A percentile compares a stretch with the other conserved stretches of the same genome.
These are phyloP conservation scores for Sorex araneus DNA, from an alignment of 2,113 vertebrate species.

Conservation along the genomic window DNA sequence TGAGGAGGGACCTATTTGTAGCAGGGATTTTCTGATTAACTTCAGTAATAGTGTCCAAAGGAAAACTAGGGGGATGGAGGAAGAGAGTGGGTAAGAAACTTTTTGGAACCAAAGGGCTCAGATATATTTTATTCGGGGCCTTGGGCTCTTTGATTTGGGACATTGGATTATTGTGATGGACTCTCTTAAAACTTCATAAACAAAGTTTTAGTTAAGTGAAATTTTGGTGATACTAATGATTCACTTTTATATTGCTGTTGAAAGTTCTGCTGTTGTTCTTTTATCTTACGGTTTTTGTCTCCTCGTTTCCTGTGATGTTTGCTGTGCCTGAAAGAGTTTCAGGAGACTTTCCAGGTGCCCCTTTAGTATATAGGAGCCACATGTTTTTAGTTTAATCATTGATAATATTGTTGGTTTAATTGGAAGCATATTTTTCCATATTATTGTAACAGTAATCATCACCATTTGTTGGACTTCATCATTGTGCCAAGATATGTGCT, in stretches of 20 bases:
- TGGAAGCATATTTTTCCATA: slow-evolving; percentile 53
- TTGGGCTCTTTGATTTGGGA: slow-evolving; percentile 9
- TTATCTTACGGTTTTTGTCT: background rate
- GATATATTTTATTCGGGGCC: background rate
- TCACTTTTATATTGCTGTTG: background rate
- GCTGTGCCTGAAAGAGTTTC: background rate
- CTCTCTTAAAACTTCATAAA: background rate
- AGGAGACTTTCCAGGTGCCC: background rate
- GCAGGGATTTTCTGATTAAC: slow-evolving; percentile 16
- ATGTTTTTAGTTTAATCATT: slow-evolving; percentile 52
- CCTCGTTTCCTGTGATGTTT: background rate
- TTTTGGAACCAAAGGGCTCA: background rate
- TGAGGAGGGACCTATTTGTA: background rate
- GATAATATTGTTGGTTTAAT: slow-evolving; percentile 57
- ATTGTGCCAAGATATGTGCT: slow-evolving; percentile 17
- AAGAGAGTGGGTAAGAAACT: background rate
- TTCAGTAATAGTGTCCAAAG: background rate
- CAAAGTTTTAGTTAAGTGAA: background rate
- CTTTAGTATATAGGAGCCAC: background rate
- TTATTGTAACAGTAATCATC: background rate
- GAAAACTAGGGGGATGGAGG: background rate
- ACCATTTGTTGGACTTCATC: slow-evolving; percentile 32
- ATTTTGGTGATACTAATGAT: slow-evolving; percentile 16
- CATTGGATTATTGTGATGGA: background rate
- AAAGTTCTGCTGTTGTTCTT: background rate